A percentile compares a stretch with the other conserved stretches of the same genome.
Conservation (phyloP, 2,888 invertebrate species). For the Ophion obscuratus region DNA sequence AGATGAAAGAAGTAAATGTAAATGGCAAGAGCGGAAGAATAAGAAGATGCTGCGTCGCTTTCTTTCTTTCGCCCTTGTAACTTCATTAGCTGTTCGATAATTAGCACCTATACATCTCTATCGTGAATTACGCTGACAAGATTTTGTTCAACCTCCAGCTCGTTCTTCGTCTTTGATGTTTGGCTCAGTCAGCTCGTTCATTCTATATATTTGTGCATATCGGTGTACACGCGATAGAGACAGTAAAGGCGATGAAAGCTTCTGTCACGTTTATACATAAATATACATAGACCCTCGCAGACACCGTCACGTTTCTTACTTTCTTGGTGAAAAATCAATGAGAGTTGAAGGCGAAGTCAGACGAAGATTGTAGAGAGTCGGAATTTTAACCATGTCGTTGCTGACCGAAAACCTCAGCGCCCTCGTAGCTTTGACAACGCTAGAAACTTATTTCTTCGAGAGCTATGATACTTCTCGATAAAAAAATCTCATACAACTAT, state of each 20-base stretch:
- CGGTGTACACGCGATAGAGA: background rate
- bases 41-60: slow-evolving; percentile 19
- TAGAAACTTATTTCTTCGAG: slow-evolving; percentile 21
- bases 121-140: slow-evolving; percentile 66
- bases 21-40: slow-evolving; percentile 51
- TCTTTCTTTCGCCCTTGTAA: slow-evolving; percentile 44
- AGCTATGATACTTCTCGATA: slow-evolving; percentile 9
- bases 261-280: slow-evolving; percentile 28
- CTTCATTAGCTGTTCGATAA: slow-evolving; percentile 67
- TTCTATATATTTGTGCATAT: slow-evolving; percentile 10
- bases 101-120: slow-evolving; percentile 50
- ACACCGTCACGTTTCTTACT: slow-evolving; percentile 11
- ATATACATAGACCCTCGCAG: background rate
- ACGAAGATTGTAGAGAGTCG: slow-evolving; percentile 31
- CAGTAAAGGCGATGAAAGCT: slow-evolving; percentile 23
- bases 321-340: slow-evolving; percentile 35
- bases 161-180: slow-evolving; percentile 65
- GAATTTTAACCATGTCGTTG: slow-evolving; percentile 30
- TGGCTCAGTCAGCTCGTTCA: slow-evolving; percentile 46
- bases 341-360: slow-evolving; percentile 22
- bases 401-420: background rate
- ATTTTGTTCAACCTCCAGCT: slow-evolving; percentile 41
- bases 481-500: slow-evolving; percentile 24
- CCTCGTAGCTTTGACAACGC: slow-evolving; percentile 7
- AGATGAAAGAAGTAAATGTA: slow-evolving; percentile 36